A percentile compares a stretch with the other conserved stretches of the same genome.
Evolutionary conservation across 2,888 invertebrate genomes (phyloP).

Genomic region (Balanococcus diminutus): DNA sequence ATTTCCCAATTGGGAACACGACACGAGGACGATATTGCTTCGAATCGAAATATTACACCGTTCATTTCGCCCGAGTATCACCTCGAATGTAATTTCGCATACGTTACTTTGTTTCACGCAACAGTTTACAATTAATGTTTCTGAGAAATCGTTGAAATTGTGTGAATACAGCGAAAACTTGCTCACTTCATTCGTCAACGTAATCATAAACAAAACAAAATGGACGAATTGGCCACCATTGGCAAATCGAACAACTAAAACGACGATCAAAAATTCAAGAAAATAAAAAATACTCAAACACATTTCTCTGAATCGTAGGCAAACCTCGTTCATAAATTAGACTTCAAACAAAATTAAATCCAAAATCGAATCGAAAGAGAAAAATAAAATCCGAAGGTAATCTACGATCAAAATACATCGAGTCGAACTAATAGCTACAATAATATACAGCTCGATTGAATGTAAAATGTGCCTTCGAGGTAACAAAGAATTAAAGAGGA

Average conservation of each 20-base stretch:
- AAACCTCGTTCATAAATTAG: too few relatives aligned
- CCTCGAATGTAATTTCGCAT: too few relatives aligned
- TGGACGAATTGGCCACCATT: too few relatives aligned
- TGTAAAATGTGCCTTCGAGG: neutral
- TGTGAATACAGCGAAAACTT: neutral
- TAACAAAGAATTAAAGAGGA: neutral
- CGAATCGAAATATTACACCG: neutral
- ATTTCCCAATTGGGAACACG: neutral
- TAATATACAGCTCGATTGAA: neutral
- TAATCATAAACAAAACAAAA: too few relatives aligned
- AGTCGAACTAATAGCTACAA: neutral
- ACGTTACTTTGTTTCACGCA: neutral
- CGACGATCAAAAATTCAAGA: neutral
- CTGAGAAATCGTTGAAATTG: neutral
- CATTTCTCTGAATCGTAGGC: too few relatives aligned
- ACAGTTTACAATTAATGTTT: neutral
- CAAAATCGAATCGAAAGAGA: neutral
- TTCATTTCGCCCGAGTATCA: neutral
- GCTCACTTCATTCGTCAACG: neutral
- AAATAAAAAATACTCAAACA: too few relatives aligned
- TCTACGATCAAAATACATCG: neutral
- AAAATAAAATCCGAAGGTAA: neutral
- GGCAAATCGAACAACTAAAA: neutral
- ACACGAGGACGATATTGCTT: too few relatives aligned
- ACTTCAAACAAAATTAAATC: neutral